Percentiles rank a stretch among this genome's conserved stretches.
phyloP scores from a whole-genome alignment of 2,797 vertebrate species.

The Cynodonichthys magdalenae region DNA sequence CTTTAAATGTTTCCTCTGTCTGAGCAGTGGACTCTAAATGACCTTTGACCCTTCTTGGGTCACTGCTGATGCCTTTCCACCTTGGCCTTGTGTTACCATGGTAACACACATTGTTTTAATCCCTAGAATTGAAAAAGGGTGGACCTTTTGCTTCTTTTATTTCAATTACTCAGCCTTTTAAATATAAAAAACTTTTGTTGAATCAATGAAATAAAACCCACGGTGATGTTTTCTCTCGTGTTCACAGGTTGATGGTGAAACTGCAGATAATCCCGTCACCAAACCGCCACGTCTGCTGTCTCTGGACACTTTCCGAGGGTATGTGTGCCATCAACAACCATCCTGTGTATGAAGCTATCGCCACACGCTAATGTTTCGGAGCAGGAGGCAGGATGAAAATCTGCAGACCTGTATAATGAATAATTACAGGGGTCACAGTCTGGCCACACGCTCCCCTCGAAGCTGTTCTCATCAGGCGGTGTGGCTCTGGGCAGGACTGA shows the following conservation, averaged over 20 bases:
- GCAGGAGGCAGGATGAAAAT: slow-evolving; percentile 64
- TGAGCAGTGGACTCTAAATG: too few species aligned
- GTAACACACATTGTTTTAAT: too few species aligned
- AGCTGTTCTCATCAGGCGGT: slow-evolving; percentile 72
- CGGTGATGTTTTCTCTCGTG: neutral
- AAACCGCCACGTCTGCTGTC: slow-evolving; percentile 77
- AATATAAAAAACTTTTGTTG: too few species aligned
- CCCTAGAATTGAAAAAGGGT: too few species aligned
- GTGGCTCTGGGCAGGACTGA: slow-evolving; percentile 78
- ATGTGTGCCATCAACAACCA: slow-evolving; percentile 55
- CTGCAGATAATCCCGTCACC: slow-evolving; percentile 15
- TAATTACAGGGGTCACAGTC: slow-evolving; percentile 80
- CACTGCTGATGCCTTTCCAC: too few species aligned
- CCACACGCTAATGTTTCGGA: slow-evolving; percentile 55
- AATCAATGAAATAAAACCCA: neutral
- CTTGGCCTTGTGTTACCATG: too few species aligned
- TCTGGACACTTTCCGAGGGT: slow-evolving; percentile 84
- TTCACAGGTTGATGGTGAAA: slow-evolving; percentile 59
- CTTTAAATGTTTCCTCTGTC: too few species aligned
- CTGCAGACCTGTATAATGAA: slow-evolving; percentile 71
- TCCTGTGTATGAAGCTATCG: slow-evolving; percentile 50
- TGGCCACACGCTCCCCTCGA: slow-evolving; percentile 78
- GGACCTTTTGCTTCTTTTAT: too few species aligned
- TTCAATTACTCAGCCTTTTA: too few species aligned
- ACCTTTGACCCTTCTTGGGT: too few species aligned